These are phyloP conservation scores for Aplysia californica DNA, from an alignment of 1,140 invertebrate species.

Conservation along the genomic window DNA sequence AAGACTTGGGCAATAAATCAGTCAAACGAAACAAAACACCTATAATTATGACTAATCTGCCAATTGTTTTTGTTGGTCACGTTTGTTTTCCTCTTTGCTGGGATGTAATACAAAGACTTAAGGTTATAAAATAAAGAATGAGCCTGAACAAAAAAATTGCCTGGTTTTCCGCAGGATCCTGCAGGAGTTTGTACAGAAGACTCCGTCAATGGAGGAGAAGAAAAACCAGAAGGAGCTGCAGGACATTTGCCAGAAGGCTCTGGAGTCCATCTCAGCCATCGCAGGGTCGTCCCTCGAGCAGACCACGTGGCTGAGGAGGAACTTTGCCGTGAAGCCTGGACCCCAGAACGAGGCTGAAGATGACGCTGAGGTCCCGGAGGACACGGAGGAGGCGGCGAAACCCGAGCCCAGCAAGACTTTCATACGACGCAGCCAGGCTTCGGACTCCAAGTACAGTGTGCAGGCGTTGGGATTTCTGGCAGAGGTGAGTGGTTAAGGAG, in stretches of 20 bases:
- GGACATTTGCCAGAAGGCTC: constrained; percentile 74
- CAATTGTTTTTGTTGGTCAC: too few relatives aligned
- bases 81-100: too few relatives aligned
- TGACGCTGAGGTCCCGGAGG: constrained; percentile 48
- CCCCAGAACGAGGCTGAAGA: constrained; percentile 69
- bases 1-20: too few relatives aligned
- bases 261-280: constrained; percentile 87
- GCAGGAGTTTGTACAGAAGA: constrained; percentile 88
- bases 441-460: constrained; percentile 72
- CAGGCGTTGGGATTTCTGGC: constrained; percentile 80
- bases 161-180: constrained; percentile 75
- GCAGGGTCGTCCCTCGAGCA: constrained; percentile 90
- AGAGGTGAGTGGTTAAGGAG: constrained; percentile 68
- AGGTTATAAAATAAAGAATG: too few relatives aligned
- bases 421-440: constrained; percentile 26
- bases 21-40: too few relatives aligned
- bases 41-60: too few relatives aligned
- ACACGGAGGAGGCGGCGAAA: constrained; percentile 38
- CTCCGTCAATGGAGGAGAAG: constrained; percentile 81
- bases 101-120: too few relatives aligned
- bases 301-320: constrained; percentile 90
- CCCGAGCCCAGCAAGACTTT: too few relatives aligned
- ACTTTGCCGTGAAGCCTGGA: constrained; percentile 80
- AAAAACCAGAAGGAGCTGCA: constrained; percentile 84
- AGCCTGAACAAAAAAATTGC: too few relatives aligned